Evolutionary conservation across 2,797 vertebrate genomes (phyloP), one percentile per base, ranked within the genome.

Genomic region (Paedocypris micromegethes): DNA sequence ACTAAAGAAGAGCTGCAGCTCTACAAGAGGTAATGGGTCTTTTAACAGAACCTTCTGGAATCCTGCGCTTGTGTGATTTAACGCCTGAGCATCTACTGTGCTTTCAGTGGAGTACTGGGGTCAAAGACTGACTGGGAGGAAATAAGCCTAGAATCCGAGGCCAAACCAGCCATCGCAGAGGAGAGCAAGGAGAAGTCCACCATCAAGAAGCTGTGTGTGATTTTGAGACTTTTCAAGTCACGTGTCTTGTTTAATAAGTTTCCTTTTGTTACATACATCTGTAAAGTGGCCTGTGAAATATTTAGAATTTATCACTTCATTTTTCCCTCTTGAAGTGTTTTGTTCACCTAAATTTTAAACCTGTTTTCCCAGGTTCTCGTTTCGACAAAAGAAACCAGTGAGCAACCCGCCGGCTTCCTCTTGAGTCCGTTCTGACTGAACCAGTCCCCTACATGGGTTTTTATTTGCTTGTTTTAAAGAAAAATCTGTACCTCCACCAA

Each of bases 1-100:
- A 86, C 84, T 0, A 96, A 97, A 75, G 96, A 99, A 72, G 95
- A 99, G 80, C 84, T 99, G 0, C 92, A 94, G 79, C 90, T 94
- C 41, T 97, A 93, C 51, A 94, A 94, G 83, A 97, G 93, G 95
- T 95, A 75, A 49, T 9, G 9, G 9, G 4, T 2, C 6, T 7
- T 8, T 23, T n/a, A 8, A 38, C 5, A 23, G 59, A 58, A 9
- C 8, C 8, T 39, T 8, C 8, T 8, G 38, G 40, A 54, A 55
- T 6, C 7, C 3, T 54, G 37, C 9, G 7, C 7, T 55, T 40
- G 38, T 40, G 23, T 39, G 53, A 39, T 38, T 54, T 39, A 47
- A 6, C 23, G 6, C 41, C 6, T 49, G 7, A 4, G 4, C 4
- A 4, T 64, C 8, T 59, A 6, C 6, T 73, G 47, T 48, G 42